Evolutionary conservation across 1,140 invertebrate genomes (phyloP), one percentile per base, ranked within the genome.

Genomic region (Drosophila busckii): DNA sequence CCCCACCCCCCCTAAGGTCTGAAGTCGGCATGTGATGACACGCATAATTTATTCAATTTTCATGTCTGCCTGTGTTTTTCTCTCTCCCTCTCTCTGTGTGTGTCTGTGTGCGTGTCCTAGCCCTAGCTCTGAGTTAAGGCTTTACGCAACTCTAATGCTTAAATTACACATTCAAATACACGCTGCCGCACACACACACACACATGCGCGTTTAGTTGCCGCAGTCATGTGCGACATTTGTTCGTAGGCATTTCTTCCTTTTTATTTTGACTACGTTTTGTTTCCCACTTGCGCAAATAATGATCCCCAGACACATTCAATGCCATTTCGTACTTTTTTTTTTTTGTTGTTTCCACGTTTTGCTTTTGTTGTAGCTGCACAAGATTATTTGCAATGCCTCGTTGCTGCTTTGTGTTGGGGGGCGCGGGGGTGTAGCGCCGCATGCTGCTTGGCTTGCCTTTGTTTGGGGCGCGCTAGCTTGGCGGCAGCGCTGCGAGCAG

Each of bases 21-120:
- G 28, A 55, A 54, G 56, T 29, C 64, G 52, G 61, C 65, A 75
- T 82, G 76, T 82, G 75, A 83, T 82, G 75, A 82, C 75, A 82
- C 75, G 76, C 75, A 82, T 82, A 82, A 82, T 82, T 82, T 82
- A 82, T 82, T 82, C 76, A 82, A 82, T 82, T 82, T 80, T 54
- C 75, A 45, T 69, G 60, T 58, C 50, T 54, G 22, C 45, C 34
- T 46, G 41, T 41, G 46, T 31, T 42, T 48, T 17, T 15, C 17
- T 23, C 17, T 23, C 10, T 20, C 17, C 16, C 22, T 31, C 42
- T 55, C 29, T 12, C 15, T 38, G 32, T 9, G 37, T 25, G 28
- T 44, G 46, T 17, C 20, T 23, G 41, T 19, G 8, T 29, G 32
- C 54, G 25, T 58, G 16, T 31, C n/a, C 32, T 49, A 35, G 32